Evolutionary conservation across 2,888 invertebrate species (phyloP).

Genomic region (Myopa testacea): DNA sequence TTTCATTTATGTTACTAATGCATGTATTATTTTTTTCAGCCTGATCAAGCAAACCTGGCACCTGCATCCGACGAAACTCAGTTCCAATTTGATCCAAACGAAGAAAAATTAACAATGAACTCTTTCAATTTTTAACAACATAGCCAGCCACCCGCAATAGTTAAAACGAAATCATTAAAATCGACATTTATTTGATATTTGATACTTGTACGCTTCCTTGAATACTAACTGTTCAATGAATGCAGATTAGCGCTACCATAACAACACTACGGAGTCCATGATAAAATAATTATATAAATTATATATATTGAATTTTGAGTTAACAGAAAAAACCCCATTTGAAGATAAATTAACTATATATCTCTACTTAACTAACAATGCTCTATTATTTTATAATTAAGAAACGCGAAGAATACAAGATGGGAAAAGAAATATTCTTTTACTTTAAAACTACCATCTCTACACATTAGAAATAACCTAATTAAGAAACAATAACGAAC

Average conservation of each 20-base stretch:
- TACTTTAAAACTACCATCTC: no score
- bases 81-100: slow-evolving; percentile 89
- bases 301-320: slow-evolving; percentile 46
- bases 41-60: slow-evolving; percentile 71
- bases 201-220: slow-evolving; percentile 6
- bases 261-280: slow-evolving; percentile 48
- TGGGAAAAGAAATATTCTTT: neutral
- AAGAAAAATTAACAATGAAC: slow-evolving; percentile 65
- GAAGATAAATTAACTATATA: slow-evolving; percentile 39
- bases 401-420: slow-evolving; percentile 13
- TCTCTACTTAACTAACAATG: neutral
- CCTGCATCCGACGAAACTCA: slow-evolving; percentile 82
- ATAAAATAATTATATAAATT: slow-evolving; percentile 51
- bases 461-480: neutral
- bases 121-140: slow-evolving; percentile 64
- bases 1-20: neutral
- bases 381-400: slow-evolving; percentile 35
- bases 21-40: slow-evolving; percentile 48
- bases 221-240: slow-evolving; percentile 13
- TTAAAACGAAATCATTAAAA: slow-evolving; percentile 30
- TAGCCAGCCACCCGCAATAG: slow-evolving; percentile 45
- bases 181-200: slow-evolving; percentile 26
- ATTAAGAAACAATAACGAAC: slow-evolving; percentile 23
- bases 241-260: slow-evolving; percentile 41
- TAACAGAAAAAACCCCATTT: slow-evolving; percentile 31